Evolutionary conservation across 2,797 vertebrate species (phyloP).

Genomic region (Eospalax fontanierii): DNA sequence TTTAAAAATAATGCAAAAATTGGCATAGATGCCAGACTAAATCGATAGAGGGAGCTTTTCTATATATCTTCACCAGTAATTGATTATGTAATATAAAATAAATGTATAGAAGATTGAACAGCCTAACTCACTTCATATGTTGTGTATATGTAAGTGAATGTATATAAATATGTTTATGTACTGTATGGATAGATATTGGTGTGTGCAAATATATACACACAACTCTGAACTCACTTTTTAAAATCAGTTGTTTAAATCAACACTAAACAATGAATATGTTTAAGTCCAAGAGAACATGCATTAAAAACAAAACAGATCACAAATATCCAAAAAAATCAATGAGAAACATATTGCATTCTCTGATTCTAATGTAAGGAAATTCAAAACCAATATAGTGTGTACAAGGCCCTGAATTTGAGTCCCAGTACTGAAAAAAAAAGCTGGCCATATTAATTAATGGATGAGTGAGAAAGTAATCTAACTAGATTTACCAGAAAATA

Average conservation of each 20-base stretch:
- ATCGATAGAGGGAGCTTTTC: constrained; percentile 50
- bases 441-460: constrained; percentile 43
- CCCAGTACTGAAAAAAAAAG: not conserved
- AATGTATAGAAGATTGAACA: constrained; percentile 21
- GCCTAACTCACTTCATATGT: constrained; percentile 11
- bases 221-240: constrained; percentile 32
- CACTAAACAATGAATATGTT: constrained; percentile 64
- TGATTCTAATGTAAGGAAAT: constrained; percentile 54
- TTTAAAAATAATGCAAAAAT: constrained; percentile 71
- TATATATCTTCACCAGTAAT: constrained; percentile 42
- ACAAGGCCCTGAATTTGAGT: not conserved
- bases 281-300: constrained; percentile 23
- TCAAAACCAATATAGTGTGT: constrained; percentile 14
- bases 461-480: constrained; percentile 29
- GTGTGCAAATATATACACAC: not conserved
- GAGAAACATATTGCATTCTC: constrained; percentile 35
- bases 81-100: constrained; percentile 63
- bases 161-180: not conserved
- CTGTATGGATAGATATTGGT: not conserved
- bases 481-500: constrained; percentile 44
- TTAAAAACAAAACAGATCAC: constrained; percentile 56
- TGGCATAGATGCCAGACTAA: constrained; percentile 27
- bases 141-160: not conserved
- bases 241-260: not conserved
- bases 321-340: constrained; percentile 26